phyloP scores from a whole-genome alignment of 92 coral and sea anemone genomes.

The Epizoanthus fatuus region DNA sequence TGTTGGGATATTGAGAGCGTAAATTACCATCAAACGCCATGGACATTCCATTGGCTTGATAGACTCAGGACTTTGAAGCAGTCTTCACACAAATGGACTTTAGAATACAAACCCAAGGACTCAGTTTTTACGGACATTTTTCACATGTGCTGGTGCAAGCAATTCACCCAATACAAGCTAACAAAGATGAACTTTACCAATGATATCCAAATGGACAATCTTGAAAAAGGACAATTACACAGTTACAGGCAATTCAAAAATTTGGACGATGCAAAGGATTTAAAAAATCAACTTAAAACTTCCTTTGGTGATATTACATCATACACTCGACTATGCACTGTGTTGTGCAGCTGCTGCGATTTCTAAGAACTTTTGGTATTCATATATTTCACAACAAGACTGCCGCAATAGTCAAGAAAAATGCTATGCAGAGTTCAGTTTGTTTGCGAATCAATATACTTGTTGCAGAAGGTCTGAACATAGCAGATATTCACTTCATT shows the following conservation, averaged over 20 bases:
- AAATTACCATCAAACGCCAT: constrained; percentile 57
- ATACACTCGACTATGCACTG: background rate
- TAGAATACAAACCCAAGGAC: constrained; percentile 40
- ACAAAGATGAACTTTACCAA: constrained; percentile 38
- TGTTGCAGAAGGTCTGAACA: background rate
- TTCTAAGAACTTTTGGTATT: constrained; percentile 1
- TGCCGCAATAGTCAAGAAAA: background rate
- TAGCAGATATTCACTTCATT: background rate
- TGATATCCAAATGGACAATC: constrained; percentile 35
- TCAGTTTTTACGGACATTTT: constrained; percentile 33
- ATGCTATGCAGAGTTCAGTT: background rate
- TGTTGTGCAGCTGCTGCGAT: constrained; percentile 5
- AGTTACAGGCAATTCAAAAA: constrained; percentile 41
- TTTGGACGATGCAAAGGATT: constrained; percentile 33
- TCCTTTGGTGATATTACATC: background rate
- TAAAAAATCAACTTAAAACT: constrained; percentile 32
- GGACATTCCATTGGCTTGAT: constrained; percentile 52
- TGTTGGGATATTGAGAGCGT: constrained; percentile 62
- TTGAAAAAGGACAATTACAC: constrained; percentile 35
- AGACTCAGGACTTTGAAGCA: constrained; percentile 44
- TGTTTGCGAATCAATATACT: background rate
- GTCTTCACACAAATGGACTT: constrained; percentile 47
- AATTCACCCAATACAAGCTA: constrained; percentile 42
- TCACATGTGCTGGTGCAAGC: constrained; percentile 44
- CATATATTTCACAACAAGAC: constrained; percentile 4